A percentile compares a stretch with the other conserved stretches of the same genome.
Conservation (phyloP, 2,888 invertebrate species). For the Alloscopus bannaensis region DNA sequence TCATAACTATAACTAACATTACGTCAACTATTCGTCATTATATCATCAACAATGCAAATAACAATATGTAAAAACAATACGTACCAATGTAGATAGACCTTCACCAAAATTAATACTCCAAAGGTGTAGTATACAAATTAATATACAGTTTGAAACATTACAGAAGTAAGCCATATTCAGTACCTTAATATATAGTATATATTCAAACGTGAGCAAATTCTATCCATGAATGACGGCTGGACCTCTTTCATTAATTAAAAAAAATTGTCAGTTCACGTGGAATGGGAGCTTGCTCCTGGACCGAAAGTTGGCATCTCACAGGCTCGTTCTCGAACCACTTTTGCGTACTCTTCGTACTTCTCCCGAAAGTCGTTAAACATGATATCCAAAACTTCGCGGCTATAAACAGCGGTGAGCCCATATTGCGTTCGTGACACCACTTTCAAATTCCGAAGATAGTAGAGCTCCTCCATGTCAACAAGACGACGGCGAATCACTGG, state of each 20-base stretch:
- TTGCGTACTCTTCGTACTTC: slow-evolving; percentile 93
- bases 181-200: too few relatives aligned
- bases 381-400: slow-evolving; percentile 94
- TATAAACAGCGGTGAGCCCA: slow-evolving; percentile 93
- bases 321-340: slow-evolving; percentile 81
- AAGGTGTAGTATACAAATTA: too few relatives aligned
- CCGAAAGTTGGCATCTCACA: slow-evolving; percentile 70
- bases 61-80: too few relatives aligned
- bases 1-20: too few relatives aligned
- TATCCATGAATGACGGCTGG: too few relatives aligned
- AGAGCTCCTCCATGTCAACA: slow-evolving; percentile 93
- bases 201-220: too few relatives aligned
- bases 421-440: slow-evolving; percentile 92
- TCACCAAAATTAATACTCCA: too few relatives aligned
- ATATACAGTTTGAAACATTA: too few relatives aligned
- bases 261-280: slow-evolving; percentile 47
- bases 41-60: too few relatives aligned
- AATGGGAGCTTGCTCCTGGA: slow-evolving; percentile 67
- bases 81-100: too few relatives aligned
- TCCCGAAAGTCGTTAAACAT: slow-evolving; percentile 97
- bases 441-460: slow-evolving; percentile 88
- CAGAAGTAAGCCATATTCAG: too few relatives aligned
- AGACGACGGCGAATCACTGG: slow-evolving; percentile 86
- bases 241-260: background rate
- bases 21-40: too few relatives aligned